These are phyloP conservation scores for Choristoneura rosaceana DNA, from an alignment of 2,888 invertebrate genomes.

Conservation along the genomic window DNA sequence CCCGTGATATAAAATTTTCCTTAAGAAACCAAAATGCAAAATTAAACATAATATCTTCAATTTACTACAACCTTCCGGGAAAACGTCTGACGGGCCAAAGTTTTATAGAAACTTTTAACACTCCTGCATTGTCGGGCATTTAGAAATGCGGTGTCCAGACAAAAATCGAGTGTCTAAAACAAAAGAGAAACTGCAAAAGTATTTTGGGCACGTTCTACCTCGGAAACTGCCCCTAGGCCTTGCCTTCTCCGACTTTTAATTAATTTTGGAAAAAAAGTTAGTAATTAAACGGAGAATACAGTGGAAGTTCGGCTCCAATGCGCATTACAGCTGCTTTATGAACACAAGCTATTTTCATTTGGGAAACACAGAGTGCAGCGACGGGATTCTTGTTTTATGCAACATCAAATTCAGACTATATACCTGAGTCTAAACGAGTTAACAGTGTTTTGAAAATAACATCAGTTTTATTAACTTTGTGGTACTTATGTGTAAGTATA, in stretches of 20 bases:
- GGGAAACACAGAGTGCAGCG: not conserved
- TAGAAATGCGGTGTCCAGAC: slow-evolving; percentile 58
- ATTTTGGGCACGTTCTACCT: slow-evolving; percentile 77
- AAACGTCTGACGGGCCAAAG: slow-evolving; percentile 9
- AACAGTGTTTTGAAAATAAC: too few relatives aligned
- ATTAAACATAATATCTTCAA: not conserved
- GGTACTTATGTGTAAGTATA: not conserved
- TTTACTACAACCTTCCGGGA: not conserved
- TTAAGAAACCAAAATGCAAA: too few relatives aligned
- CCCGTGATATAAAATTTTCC: too few relatives aligned
- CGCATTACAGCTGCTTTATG: slow-evolving; percentile 24
- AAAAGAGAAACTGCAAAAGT: slow-evolving; percentile 65
- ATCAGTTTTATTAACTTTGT: not conserved
- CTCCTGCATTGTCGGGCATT: slow-evolving; percentile 40
- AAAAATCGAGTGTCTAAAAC: slow-evolving; percentile 63
- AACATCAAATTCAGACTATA: not conserved
- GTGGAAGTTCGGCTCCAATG: slow-evolving; percentile 17
- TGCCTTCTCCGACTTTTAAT: slow-evolving; percentile 70
- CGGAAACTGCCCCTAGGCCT: slow-evolving; percentile 53
- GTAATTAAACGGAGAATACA: slow-evolving; percentile 32
- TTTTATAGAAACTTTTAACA: slow-evolving; percentile 2
- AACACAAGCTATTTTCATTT: slow-evolving; percentile 9
- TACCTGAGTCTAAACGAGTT: too few relatives aligned
- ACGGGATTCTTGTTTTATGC: not conserved
- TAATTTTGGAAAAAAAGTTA: slow-evolving; percentile 70